Percentiles rank a stretch among this genome's conserved stretches.
phyloP scores from a whole-genome alignment of 2,113 vertebrate genomes.

The Pelodiscus sinensis region DNA sequence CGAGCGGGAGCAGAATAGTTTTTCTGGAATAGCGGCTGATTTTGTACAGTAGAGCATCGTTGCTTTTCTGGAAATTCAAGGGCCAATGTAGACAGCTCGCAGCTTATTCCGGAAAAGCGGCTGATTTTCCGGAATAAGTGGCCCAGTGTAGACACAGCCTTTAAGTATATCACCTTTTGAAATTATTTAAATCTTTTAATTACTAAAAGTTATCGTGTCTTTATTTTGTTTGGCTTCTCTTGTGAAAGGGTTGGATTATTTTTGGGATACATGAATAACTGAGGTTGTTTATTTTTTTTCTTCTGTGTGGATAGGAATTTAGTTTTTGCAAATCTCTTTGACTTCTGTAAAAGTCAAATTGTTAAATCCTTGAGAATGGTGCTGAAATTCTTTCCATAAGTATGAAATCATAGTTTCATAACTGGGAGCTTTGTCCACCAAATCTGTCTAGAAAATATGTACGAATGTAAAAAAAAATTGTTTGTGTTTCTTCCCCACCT shows the following conservation, averaged over 20 bases:
- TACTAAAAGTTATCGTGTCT: neutral
- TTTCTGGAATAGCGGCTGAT: too few relatives aligned
- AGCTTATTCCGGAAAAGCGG: too few relatives aligned
- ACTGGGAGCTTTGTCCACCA: neutral
- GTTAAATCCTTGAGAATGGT: neutral
- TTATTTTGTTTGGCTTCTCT: neutral
- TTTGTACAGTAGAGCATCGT: too few relatives aligned
- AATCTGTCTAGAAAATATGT: neutral
- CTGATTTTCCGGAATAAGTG: too few relatives aligned
- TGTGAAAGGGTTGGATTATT: neutral
- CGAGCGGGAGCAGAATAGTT: too few relatives aligned
- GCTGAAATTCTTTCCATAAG: neutral
- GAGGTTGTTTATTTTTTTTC: neutral
- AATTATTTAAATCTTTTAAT: neutral
- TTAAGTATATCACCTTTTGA: neutral
- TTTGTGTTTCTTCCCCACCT: neutral
- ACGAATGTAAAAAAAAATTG: neutral
- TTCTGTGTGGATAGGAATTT: neutral
- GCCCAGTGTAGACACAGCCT: too few relatives aligned
- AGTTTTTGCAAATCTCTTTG: neutral
- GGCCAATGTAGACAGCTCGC: too few relatives aligned
- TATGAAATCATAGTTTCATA: neutral
- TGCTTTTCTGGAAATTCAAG: too few relatives aligned
- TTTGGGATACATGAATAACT: neutral
- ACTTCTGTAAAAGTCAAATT: neutral